Base-by-base conservation (phyloP, 2,113 vertebrate species). In the Spea multiplicata region DNA sequence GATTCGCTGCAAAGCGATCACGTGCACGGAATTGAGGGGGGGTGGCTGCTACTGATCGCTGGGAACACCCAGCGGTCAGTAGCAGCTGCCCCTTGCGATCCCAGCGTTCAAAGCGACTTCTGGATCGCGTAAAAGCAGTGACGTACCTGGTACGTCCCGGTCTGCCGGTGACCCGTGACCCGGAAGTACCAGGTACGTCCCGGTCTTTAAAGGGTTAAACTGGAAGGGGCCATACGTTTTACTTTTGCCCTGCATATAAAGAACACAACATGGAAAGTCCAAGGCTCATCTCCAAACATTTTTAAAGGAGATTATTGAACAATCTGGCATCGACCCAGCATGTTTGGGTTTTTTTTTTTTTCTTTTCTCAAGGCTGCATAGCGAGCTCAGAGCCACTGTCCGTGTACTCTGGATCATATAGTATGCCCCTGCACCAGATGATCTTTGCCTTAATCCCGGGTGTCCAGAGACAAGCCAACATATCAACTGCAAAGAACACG, bases 371-470 rank as follows among this genome's bases (percentile, higher is more conserved):
- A 76, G 75, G 75, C 52, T 69, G 66, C 75, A 76, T 76, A 76
- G 52, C 75, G 61, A 76, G 53, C 75, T 47, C 13, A 53, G 44
- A 69, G 66, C 66, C 75, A 57, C 66, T 76, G 50, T 68, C 44
- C 5, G 52, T 17, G 45, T 61, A 67, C 65, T 66, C 50, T 76
- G 50, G 66, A 76, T 76, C 65, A 69, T 69, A 50, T 16, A 76
- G 66, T 17, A 55, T 13, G 66, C 53, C 12, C 6, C 44, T 4
- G n/a, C 69, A 66, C 75, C 75, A 76, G 75, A 5, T 76, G 75
- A 76, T 76, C 75, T 67, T 69, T 76, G 75, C 52, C 75, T 76
- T 76, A 45, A 76, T 47, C 52, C 55, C 44, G 17, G 74, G 5
- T 69, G 53, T 57, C 53, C 44, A 69, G 66, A 76, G 53, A 65